These are phyloP conservation scores for Rhyzopertha dominica DNA, from an alignment of 1,140 invertebrate species.

Conservation along the genomic window DNA sequence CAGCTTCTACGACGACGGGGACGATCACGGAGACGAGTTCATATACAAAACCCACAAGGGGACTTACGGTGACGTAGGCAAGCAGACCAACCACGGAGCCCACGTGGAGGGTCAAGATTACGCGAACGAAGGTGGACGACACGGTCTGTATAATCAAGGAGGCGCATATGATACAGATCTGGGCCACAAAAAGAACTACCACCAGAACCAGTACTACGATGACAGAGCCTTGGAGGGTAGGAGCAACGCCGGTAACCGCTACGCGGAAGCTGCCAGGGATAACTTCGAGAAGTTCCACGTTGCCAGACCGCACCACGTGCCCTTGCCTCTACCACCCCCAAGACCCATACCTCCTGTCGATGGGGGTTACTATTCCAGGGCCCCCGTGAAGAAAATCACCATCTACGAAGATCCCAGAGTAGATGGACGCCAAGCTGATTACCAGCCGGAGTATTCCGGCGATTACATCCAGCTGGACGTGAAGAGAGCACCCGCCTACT, in stretches of 20 bases:
- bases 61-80: conserved; percentile 46
- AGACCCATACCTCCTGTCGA: background rate
- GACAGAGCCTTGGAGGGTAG: conserved; percentile 46
- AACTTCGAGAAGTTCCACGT: conserved; percentile 41
- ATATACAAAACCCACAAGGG: conserved; percentile 49
- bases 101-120: conserved; percentile 42
- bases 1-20: conserved; percentile 58
- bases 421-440: conserved; percentile 43
- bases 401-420: conserved; percentile 55
- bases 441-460: conserved; percentile 24
- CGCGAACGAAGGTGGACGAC: conserved; percentile 41
- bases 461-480: conserved; percentile 29
- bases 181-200: conserved; percentile 48
- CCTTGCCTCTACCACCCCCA: background rate
- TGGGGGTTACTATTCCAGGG: conserved; percentile 3
- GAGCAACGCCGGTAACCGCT: conserved; percentile 47
- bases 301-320: conserved; percentile 9
- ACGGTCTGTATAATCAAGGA: conserved; percentile 48
- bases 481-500: conserved; percentile 23
- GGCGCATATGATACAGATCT: conserved; percentile 48
- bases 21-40: conserved; percentile 53
- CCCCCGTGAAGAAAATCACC: conserved; percentile 46
- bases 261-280: conserved; percentile 45
- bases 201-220: conserved; percentile 51
- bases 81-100: conserved; percentile 47